Conservation (phyloP, 2,888 invertebrate species). For the Hecatera dysodea region DNA sequence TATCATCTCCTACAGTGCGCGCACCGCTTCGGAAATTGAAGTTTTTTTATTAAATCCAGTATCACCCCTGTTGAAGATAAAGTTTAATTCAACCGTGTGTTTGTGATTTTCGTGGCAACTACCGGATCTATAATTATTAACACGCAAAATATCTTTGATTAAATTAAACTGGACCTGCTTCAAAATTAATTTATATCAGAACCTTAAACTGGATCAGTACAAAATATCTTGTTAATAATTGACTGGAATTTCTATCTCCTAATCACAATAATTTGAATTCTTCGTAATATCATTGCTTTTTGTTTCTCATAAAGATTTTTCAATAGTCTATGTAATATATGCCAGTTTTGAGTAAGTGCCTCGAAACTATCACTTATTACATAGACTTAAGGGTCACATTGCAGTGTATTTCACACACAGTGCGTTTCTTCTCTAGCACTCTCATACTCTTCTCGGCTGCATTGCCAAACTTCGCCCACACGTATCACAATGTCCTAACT, state of each 20-base stretch:
- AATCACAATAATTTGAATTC: neutral
- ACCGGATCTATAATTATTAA: neutral
- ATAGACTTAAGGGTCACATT: neutral
- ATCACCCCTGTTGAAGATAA: conserved; percentile 31
- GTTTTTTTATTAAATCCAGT: conserved; percentile 59
- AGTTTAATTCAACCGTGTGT: conserved; percentile 22
- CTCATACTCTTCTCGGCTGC: too few species aligned
- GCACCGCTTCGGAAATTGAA: conserved; percentile 65
- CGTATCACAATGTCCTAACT: neutral
- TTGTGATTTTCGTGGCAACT: neutral
- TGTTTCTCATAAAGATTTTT: neutral
- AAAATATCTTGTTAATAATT: neutral
- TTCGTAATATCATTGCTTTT: neutral
- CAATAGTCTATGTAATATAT: too few species aligned
- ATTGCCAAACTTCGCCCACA: neutral
- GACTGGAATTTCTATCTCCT: neutral
- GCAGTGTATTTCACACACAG: neutral
- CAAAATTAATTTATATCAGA: neutral
- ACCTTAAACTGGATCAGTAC: neutral
- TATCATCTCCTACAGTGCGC: conserved; percentile 75
- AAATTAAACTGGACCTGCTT: neutral
- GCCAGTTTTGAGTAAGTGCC: too few species aligned
- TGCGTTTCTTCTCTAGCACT: neutral
- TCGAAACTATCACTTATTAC: neutral
- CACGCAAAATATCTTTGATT: neutral